Conservation (phyloP, 2,113 vertebrate genomes). For the Paratilapia polleni region DNA sequence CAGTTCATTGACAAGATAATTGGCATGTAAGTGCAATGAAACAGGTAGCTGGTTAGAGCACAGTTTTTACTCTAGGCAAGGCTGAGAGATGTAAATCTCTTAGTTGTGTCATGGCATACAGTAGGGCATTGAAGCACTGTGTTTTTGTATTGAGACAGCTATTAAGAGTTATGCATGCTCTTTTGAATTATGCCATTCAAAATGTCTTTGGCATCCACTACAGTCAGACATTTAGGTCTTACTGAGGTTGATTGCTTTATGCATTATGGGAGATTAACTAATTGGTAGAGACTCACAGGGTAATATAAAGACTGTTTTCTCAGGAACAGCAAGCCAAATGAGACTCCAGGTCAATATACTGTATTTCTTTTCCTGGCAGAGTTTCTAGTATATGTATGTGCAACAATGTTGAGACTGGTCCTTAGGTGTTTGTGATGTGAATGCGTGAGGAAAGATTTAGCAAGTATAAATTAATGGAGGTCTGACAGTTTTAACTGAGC, state of each 20-base stretch:
- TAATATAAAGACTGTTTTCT: slow-evolving; percentile 25
- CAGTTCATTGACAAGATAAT: neutral
- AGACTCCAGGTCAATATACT: neutral
- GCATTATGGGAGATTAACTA: slow-evolving; percentile 28
- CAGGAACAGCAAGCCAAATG: slow-evolving; percentile 3
- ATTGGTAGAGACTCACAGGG: slow-evolving; percentile 19
- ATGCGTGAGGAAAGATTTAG: neutral
- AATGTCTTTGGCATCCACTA: slow-evolving; percentile 18
- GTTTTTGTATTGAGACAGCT: slow-evolving; percentile 2
- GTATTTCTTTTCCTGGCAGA: neutral
- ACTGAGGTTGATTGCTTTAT: slow-evolving; percentile 31
- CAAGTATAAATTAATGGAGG: neutral
- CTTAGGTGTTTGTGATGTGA: neutral
- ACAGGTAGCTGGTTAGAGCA: neutral
- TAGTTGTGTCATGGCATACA: neutral
- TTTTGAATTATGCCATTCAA: slow-evolving; percentile 16
- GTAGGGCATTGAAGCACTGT: neutral
- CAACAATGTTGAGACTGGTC: neutral
- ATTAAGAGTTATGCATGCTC: slow-evolving; percentile 5
- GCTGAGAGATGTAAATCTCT: neutral
- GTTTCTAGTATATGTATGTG: neutral
- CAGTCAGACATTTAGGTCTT: neutral
- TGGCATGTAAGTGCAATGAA: neutral
- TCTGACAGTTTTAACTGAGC: neutral
- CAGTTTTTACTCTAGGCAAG: neutral